Evolutionary conservation across 2,113 vertebrate species (phyloP), one percentile per base, ranked within the genome.

Genomic region (Meriones unguiculatus): DNA sequence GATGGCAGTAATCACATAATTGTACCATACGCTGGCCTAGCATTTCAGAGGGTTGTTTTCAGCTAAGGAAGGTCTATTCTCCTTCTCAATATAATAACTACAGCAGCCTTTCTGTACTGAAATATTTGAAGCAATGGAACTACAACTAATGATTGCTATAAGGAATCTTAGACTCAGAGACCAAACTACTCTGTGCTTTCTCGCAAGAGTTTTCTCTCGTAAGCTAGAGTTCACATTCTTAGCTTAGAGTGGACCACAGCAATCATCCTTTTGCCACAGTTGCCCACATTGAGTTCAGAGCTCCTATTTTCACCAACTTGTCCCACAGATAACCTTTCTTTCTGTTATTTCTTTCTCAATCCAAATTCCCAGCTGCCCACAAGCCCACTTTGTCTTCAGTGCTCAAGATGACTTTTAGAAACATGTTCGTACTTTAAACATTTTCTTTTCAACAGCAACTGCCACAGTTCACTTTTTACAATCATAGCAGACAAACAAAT

Each of bases 1-100:
- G 87, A 78, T 54, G 90, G 46, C 10, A 97, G 92, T 89, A 98
- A 95, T 70, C 28, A 38, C 73, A 96, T 46, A 82, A 89, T 59
- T 15, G 30, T 75, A 97, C 46, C 75, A 92, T 89, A 90, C 20
- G 25, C 30, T 46, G 89, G 6, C 17, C 73, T 38, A 57, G 8
- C 38, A 88, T 87, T 46, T 82, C 67, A 75, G 64, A 69, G 69
- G 82, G 92, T 95, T 91, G 81, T 59, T 65, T 75, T 84, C 65
- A 54, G 80, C 90, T 96, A 67, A 28, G 70, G 67, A 35, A 54
- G 15, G 62, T 38, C 89, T 81, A 24, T 72, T 88, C 38, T 78
- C 65, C n/a, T 87, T 84, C 28, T 96, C 46, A 64, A 18, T 50
- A 4, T 41, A 91, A 6, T n/a, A 91, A 46, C 30, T 81, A 30